phyloP scores from a whole-genome alignment of 2,113 vertebrate species.

The Antechinus flavipes region DNA sequence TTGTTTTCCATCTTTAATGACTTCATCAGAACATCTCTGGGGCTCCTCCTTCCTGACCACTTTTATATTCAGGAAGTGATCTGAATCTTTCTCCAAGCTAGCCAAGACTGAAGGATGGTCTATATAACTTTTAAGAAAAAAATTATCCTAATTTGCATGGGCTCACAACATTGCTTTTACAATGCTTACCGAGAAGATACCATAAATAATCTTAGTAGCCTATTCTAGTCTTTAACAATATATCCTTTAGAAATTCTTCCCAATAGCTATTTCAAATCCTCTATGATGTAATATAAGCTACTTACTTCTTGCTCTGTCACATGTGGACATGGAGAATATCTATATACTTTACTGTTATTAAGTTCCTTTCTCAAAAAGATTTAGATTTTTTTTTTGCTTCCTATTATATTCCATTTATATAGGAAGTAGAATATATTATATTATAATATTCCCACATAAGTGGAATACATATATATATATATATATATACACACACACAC shows the following conservation, averaged over 20 bases:
- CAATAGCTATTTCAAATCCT: neutral
- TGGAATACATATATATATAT: neutral
- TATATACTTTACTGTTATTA: accelerated
- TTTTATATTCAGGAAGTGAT: neutral
- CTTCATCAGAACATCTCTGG: neutral
- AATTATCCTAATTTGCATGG: neutral
- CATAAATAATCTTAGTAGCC: accelerated
- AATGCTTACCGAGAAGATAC: neutral
- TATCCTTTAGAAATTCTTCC: neutral
- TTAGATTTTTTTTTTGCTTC: neutral
- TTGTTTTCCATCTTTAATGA: neutral
- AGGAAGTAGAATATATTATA: neutral
- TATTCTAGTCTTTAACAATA: neutral
- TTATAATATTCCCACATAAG: too few species aligned
- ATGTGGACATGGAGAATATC: neutral
- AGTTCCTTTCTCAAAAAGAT: neutral
- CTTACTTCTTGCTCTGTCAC: neutral
- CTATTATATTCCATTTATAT: neutral
- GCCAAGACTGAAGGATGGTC: neutral
- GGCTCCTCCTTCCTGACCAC: neutral
- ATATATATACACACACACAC: neutral
- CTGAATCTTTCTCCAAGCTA: neutral
- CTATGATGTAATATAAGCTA: neutral
- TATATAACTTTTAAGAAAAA: neutral
- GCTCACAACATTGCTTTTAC: neutral